Evolutionary conservation across 1,140 invertebrate genomes (phyloP).

Genomic region (Sipha flava): DNA sequence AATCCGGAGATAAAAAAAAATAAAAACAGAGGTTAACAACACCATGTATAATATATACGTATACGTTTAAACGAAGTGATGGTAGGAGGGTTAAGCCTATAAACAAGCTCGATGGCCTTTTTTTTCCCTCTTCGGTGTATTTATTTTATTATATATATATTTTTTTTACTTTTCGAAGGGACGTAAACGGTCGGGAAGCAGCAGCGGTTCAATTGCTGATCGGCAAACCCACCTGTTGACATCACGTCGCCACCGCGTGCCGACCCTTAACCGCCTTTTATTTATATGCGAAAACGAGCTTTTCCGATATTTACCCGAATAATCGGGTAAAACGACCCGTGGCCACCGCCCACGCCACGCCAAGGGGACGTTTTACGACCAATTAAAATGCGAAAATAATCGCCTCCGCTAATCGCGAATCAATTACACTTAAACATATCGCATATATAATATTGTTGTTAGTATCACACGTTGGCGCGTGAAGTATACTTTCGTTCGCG

Average conservation of each 20-base stretch:
- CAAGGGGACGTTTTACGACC: background rate
- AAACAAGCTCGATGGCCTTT: conserved; percentile 20
- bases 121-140: conserved; percentile 13
- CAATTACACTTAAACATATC: background rate
- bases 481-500: background rate
- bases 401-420: background rate
- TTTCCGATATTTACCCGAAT: conserved; percentile 8
- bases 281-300: background rate
- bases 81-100: conserved; percentile 8
- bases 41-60: no score
- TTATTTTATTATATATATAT: background rate
- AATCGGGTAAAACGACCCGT: background rate
- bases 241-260: no score
- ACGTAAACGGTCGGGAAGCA: background rate
- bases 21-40: conserved; percentile 12
- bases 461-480: no score
- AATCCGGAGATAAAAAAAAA: background rate
- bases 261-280: background rate
- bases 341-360: no score
- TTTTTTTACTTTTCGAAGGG: conserved; percentile 15
- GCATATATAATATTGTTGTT: background rate
- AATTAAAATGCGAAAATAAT: conserved; percentile 6
- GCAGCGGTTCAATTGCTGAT: conserved; percentile 17
- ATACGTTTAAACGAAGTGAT: background rate
- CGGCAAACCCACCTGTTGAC: conserved; percentile 28